Percentiles rank a stretch among this genome's conserved stretches.
Conservation (phyloP, 2,113 vertebrate genomes). For the Haemorhous mexicanus region DNA sequence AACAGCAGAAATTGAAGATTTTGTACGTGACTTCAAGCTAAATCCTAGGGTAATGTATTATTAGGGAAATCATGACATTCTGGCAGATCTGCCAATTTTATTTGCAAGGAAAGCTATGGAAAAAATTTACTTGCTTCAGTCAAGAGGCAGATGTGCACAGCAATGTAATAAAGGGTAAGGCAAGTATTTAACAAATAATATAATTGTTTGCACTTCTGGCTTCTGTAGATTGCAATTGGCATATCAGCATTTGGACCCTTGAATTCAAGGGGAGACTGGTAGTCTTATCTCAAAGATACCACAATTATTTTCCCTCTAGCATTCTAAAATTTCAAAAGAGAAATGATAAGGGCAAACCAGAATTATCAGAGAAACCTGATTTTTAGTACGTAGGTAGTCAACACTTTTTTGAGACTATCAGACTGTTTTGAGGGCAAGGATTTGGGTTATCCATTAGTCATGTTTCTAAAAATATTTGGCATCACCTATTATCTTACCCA, state of each 20-base stretch:
- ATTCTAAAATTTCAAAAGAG: slow-evolving; percentile 1
- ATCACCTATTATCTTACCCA: not conserved
- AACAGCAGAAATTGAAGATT: slow-evolving; percentile 51
- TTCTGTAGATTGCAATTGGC: not conserved
- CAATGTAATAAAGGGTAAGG: not conserved
- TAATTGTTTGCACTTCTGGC: not conserved
- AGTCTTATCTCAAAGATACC: not conserved
- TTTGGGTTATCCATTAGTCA: not conserved
- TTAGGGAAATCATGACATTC: not conserved
- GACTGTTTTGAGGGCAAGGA: not conserved
- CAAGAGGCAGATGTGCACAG: not conserved
- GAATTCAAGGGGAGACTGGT: not conserved
- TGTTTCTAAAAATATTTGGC: slow-evolving; percentile 36
- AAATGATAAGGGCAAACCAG: not conserved
- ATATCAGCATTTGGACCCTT: not conserved
- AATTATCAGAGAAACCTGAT: slow-evolving; percentile 17
- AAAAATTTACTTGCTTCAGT: not conserved
- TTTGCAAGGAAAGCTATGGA: not conserved
- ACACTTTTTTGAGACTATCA: not conserved
- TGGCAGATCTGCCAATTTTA: slow-evolving; percentile 1
- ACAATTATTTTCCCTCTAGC: not conserved
- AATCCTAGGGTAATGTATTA: slow-evolving; percentile 14
- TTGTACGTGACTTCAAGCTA: slow-evolving; percentile 44
- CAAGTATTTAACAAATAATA: not conserved
- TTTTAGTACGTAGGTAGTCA: not conserved